These are phyloP conservation scores for Casuarius casuarius DNA, from an alignment of 2,113 vertebrate species.

Conservation along the genomic window DNA sequence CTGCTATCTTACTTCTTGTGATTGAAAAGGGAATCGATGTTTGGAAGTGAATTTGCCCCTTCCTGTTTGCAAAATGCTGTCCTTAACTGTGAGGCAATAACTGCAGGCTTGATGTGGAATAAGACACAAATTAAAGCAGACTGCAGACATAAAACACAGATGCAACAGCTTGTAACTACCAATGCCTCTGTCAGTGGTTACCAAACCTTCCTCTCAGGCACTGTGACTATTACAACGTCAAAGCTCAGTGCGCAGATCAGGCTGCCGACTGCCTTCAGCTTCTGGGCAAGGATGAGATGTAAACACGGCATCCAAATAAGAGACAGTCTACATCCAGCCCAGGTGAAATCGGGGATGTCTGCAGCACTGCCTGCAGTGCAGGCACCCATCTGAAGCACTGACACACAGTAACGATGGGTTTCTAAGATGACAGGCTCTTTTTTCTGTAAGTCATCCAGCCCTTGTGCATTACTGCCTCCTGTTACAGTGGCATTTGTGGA, in stretches of 20 bases:
- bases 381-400: neutral
- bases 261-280: accelerated
- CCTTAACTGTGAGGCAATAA: neutral
- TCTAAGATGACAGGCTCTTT: neutral
- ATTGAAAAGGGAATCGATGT: conserved; percentile 16
- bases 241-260: neutral
- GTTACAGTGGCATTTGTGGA: neutral
- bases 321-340: accelerated
- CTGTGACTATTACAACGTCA: accelerated
- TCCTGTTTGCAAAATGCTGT: neutral
- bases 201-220: neutral
- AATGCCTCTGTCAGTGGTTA: neutral
- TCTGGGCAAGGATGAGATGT: neutral
- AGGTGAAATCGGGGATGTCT: neutral
- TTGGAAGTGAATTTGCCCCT: conserved; percentile 18
- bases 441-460: neutral
- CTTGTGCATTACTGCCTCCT: neutral
- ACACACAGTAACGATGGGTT: neutral
- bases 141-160: neutral
- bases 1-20: neutral
- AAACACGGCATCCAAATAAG: neutral
- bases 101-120: neutral
- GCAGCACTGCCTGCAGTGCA: neutral
- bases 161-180: neutral
- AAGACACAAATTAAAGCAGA: neutral